phyloP scores from a whole-genome alignment of 2,888 invertebrate species.

The Coelogynopora nodosa region DNA sequence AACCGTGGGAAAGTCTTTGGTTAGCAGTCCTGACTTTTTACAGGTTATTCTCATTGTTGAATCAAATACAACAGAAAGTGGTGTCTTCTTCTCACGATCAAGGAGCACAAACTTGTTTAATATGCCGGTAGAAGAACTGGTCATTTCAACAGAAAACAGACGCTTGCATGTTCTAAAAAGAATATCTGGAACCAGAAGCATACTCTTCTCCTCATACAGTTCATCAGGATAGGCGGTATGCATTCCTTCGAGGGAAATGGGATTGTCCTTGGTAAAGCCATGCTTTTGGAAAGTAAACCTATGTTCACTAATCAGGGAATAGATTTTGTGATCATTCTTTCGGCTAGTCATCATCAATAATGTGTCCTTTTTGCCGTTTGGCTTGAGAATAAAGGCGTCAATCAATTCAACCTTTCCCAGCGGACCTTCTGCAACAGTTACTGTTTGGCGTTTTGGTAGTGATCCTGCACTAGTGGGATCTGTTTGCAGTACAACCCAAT shows the following conservation, averaged over 20 bases:
- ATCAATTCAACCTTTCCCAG: conserved; percentile 31
- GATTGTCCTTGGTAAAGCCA: conserved; percentile 42
- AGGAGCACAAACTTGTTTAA: conserved; percentile 38
- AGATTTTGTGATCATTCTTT: conserved; percentile 20
- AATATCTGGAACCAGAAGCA: conserved; percentile 41
- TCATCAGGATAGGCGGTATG: conserved; percentile 46
- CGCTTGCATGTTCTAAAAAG: conserved; percentile 38
- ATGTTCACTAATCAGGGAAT: conserved; percentile 38
- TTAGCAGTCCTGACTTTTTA: neutral
- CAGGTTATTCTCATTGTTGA: neutral
- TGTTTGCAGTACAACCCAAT: conserved; percentile 25
- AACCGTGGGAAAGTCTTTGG: neutral
- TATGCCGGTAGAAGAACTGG: neutral
- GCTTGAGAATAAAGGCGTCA: conserved; percentile 40
- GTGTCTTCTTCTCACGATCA: conserved; percentile 39
- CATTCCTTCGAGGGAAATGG: conserved; percentile 45
- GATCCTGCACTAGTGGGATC: conserved; percentile 20
- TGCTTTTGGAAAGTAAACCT: conserved; percentile 38
- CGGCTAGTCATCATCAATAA: conserved; percentile 40
- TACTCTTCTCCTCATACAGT: conserved; percentile 30
- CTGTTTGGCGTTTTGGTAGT: neutral
- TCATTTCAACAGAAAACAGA: conserved; percentile 4
- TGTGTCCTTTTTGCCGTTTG: conserved; percentile 43
- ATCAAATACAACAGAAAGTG: conserved; percentile 34
- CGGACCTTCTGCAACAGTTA: neutral